Conservation (phyloP, 1,140 invertebrate species). For the Onthophagus taurus region DNA sequence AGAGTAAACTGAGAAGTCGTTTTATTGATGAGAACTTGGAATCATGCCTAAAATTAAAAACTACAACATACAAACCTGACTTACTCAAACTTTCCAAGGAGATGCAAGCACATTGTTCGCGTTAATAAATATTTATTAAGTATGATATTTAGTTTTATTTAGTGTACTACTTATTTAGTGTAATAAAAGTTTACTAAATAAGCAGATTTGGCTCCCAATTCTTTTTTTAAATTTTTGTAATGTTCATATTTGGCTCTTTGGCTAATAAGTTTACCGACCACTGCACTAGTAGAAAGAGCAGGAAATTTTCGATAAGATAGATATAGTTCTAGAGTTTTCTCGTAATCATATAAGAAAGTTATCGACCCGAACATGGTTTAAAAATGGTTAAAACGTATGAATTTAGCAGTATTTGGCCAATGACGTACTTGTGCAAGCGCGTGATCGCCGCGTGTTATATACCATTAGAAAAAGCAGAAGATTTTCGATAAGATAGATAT, state of each 20-base stretch:
- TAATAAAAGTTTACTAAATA: background rate
- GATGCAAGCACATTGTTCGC: constrained; percentile 13
- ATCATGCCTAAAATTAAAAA: constrained; percentile 11
- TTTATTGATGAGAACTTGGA: background rate
- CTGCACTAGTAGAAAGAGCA: background rate
- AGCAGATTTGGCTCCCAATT: background rate
- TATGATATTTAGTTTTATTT: background rate
- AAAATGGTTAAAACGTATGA: too few species aligned
- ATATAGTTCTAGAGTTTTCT: too few species aligned
- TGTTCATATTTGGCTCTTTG: constrained; percentile 2
- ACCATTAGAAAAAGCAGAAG: too few species aligned
- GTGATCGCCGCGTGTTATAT: too few species aligned
- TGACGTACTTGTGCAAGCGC: too few species aligned
- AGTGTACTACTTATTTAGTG: background rate
- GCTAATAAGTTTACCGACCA: background rate
- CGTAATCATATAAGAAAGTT: too few species aligned
- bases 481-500: too few species aligned
- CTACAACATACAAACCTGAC: constrained; percentile 2
- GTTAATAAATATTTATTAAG: background rate
- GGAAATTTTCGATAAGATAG: too few species aligned
- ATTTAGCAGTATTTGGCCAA: too few species aligned
- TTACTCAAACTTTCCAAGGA: constrained; percentile 10
- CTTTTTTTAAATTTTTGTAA: background rate
- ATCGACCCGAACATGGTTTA: too few species aligned
- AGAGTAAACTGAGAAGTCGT: background rate